phyloP scores from a whole-genome alignment of 2,888 invertebrate genomes.

The Hirudinaria manillensis region DNA sequence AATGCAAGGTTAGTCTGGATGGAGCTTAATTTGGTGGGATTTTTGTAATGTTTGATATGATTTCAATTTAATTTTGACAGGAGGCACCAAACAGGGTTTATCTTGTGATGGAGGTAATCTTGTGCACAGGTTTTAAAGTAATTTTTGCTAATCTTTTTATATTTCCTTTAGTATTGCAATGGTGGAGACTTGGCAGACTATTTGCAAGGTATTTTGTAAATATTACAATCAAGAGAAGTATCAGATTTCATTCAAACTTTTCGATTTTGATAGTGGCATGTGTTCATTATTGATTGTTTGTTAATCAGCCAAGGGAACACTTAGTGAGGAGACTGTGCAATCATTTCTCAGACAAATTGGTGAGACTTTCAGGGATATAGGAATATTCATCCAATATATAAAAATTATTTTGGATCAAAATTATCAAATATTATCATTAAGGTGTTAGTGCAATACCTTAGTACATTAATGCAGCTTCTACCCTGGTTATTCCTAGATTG shows the following conservation, averaged over 20 bases:
- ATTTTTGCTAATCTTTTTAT: not conserved
- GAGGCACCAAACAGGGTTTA: constrained; percentile 90
- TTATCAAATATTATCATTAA: too few species aligned
- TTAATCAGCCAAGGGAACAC: constrained; percentile 72
- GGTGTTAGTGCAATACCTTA: too few species aligned
- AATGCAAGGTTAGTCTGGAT: constrained; percentile 75
- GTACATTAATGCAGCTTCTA: too few species aligned
- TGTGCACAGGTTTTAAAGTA: not conserved
- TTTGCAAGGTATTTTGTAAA: constrained; percentile 61
- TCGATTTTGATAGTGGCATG: not conserved
- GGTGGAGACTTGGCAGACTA: constrained; percentile 98
- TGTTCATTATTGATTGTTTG: too few species aligned
- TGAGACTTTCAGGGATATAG: constrained; percentile 51
- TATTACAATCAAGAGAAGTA: not conserved
- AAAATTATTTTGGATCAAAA: too few species aligned
- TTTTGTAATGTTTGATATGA: not conserved
- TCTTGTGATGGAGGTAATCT: constrained; percentile 92
- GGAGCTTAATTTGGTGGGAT: too few species aligned
- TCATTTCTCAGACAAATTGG: constrained; percentile 87
- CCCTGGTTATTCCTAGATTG: too few species aligned
- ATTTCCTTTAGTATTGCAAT: constrained; percentile 82
- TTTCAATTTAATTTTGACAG: constrained; percentile 49
- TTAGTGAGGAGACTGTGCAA: constrained; percentile 93
- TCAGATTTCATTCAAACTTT: not conserved
- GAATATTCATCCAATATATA: constrained; percentile 1